Percentiles rank a stretch among this genome's conserved stretches.
phyloP scores from a whole-genome alignment of 2,113 vertebrate genomes.

The Anhinga anhinga region DNA sequence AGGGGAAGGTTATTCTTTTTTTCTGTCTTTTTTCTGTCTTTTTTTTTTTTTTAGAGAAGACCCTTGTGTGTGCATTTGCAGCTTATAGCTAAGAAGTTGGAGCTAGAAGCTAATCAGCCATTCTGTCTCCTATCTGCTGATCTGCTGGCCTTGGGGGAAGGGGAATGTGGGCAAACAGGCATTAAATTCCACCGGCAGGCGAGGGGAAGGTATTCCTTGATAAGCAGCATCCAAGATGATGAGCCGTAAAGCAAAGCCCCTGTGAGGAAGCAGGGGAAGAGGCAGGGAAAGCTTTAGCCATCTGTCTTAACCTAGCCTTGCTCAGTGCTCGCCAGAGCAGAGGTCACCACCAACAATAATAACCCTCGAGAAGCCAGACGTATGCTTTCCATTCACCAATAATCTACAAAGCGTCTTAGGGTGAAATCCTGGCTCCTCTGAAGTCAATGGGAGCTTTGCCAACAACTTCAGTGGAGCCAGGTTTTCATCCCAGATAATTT shows the following conservation, averaged over 20 bases:
- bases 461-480: constrained; percentile 53
- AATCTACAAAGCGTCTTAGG: constrained; percentile 60
- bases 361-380: constrained; percentile 47
- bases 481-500: constrained; percentile 61
- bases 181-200: constrained; percentile 54
- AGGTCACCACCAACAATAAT: constrained; percentile 62
- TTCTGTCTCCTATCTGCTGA: constrained; percentile 62
- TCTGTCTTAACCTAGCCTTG: constrained; percentile 21
- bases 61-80: constrained; percentile 22
- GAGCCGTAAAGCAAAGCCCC: constrained; percentile 8
- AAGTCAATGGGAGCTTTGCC: constrained; percentile 65
- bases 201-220: constrained; percentile 34
- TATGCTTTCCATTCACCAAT: constrained; percentile 65
- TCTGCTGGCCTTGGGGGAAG: constrained; percentile 38
- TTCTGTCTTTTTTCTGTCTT: fast-evolving
- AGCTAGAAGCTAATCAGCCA: constrained; percentile 56
- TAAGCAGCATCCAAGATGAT: constrained; percentile 54
- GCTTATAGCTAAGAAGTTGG: constrained; percentile 28
- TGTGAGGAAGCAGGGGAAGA: constrained; percentile 10
- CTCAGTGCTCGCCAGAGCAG: constrained; percentile 57
- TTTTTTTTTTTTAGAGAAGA: not conserved
- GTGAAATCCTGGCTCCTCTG: constrained; percentile 63
- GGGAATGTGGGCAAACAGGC: constrained; percentile 54
- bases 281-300: constrained; percentile 22
- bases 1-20: not conserved